A percentile compares a stretch with the other conserved stretches of the same genome.
These are phyloP conservation scores for Hirundichthys speculiger DNA, from an alignment of 2,113 vertebrate species.

Conservation along the genomic window DNA sequence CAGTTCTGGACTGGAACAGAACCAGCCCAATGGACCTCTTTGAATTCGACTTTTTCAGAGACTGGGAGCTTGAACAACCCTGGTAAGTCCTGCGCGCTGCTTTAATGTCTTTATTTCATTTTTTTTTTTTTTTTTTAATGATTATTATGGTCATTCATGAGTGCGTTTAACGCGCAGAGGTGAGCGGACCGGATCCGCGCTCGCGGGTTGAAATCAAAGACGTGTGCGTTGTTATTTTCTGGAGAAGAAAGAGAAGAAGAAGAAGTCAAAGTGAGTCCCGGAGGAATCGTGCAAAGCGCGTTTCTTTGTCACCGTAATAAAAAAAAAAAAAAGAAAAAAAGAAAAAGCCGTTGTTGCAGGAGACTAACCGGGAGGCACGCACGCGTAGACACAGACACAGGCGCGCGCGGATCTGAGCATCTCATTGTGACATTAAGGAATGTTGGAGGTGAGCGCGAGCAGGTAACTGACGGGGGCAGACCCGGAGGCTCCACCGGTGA, in stretches of 20 bases:
- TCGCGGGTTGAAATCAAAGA: not conserved
- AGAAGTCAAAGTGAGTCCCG: conserved; percentile 21
- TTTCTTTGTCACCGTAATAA: conserved; percentile 66
- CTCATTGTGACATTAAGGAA: conserved; percentile 11
- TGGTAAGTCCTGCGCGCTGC: conserved; percentile 81
- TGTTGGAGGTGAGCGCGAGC: conserved; percentile 13
- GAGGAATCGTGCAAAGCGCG: conserved; percentile 26
- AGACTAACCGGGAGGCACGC: conserved; percentile 40
- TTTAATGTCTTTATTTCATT: no score
- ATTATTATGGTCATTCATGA: no score
- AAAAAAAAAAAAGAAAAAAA: no score
- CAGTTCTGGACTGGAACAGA: no score
- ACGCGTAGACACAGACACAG: conserved; percentile 26
- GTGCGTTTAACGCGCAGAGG: conserved; percentile 19
- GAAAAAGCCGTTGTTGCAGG: conserved; percentile 46
- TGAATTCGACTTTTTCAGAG: conserved; percentile 82
- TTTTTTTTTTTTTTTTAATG: no score
- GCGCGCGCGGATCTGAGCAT: no score
- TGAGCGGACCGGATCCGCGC: not conserved
- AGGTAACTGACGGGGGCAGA: no score
- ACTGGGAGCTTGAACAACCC: conserved; percentile 95
- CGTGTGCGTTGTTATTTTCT: not conserved
- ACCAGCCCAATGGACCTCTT: no score
- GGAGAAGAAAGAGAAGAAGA: not conserved
- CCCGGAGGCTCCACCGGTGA: no score